Base-by-base conservation (phyloP, 2,888 invertebrate species). In the Nowickia ferox region DNA sequence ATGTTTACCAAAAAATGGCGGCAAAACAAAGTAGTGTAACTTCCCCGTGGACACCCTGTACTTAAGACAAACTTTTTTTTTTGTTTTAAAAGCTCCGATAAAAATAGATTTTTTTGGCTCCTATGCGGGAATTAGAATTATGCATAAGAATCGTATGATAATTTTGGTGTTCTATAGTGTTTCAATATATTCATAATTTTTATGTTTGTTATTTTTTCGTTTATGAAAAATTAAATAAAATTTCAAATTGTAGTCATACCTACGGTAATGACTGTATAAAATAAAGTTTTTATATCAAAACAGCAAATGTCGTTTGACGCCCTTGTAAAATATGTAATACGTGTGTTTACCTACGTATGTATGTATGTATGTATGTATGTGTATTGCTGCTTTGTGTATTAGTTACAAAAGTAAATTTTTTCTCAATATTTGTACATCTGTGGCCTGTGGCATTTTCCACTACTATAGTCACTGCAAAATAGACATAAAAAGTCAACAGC, bases 401-500 rank as follows among this genome's bases (percentile, higher is more conserved):
- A 59, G 8, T 59, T 59, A 9, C 59, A n/a, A n/a, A n/a, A 38
- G 38, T 59, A 38, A n/a, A n/a, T n/a, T 59, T 59, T 9, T 59
- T n/a, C n/a, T 9, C 3, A 59, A 3, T 38, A 9, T n/a, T n/a
- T 59, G 38, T n/a, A n/a, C 55, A 9, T 13, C n/a, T 61, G 15
- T 61, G 44, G 74, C 17, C 15, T 57, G 13, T 30, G 10, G 5
- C 40, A 15, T 51, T 19, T 3, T 1, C 13, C n/a, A 40, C 38
- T 65, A 15, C 13, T 42, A 59, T 11, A 13, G 9, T 30, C 30
- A 30, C 6, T 22, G 2, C 6, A 19, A 53, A 40, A 57, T 9
- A 30, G 11, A 19, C 30, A 11, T 42, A 42, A 13, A 68, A 59
- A 71, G 44, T 72, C 65, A 74, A 80, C 48, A 80, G 48, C 13